Conservation (phyloP, 2,888 invertebrate genomes). For the Drosophila bunnanda region DNA sequence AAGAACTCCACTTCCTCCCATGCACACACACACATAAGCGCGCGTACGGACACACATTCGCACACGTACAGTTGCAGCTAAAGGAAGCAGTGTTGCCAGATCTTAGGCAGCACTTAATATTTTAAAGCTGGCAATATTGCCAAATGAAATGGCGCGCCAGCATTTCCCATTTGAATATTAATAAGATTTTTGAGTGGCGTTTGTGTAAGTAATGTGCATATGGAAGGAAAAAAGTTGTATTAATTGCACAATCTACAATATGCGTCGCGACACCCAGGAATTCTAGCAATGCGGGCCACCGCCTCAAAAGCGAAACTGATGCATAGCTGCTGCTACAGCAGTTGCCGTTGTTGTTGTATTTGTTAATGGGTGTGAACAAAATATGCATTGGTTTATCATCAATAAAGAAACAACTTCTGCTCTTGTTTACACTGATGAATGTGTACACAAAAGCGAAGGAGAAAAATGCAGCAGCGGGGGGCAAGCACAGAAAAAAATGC, state of each 20-base stretch:
- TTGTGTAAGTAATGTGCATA: constrained; percentile 56
- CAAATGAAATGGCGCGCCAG: constrained; percentile 55
- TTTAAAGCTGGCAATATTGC: constrained; percentile 60
- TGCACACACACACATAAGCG: constrained; percentile 6
- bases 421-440: constrained; percentile 65
- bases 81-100: constrained; percentile 46
- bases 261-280: constrained; percentile 66
- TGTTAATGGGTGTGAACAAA: constrained; percentile 76
- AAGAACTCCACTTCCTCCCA: constrained; percentile 65
- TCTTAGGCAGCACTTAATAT: constrained; percentile 19
- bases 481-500: background rate
- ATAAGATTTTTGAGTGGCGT: constrained; percentile 44
- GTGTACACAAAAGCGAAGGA: constrained; percentile 47
- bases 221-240: constrained; percentile 61
- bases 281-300: constrained; percentile 73
- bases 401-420: constrained; percentile 49
- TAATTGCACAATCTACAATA: constrained; percentile 74
- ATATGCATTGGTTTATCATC: constrained; percentile 76
- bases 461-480: constrained; percentile 36
- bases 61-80: constrained; percentile 60
- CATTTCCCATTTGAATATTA: constrained; percentile 50
- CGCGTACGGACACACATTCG: constrained; percentile 7
- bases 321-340: constrained; percentile 13
- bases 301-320: constrained; percentile 48
- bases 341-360: constrained; percentile 43